Base-by-base conservation (phyloP, 2,888 invertebrate species). In the Platycheirus rosarum region DNA sequence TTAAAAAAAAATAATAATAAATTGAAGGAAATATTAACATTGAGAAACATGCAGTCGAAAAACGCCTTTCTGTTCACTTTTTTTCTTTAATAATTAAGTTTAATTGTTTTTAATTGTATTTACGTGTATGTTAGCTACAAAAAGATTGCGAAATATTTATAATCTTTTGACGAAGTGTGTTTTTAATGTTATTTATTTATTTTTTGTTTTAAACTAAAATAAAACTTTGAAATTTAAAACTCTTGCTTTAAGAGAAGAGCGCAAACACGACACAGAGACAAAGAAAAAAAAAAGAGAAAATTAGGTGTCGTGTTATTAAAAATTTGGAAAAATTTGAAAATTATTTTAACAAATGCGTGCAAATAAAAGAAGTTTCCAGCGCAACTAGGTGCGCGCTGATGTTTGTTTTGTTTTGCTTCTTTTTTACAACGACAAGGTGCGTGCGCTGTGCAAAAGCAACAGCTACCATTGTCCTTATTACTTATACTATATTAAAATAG, bases 21-120 rank as follows among this genome's bases (percentile, higher is more conserved):
- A 62, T 70, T 82, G 73, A 85, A 84, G 84, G 85, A 85, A 87
- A 86, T 87, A 87, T 87, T 88, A 89, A 90, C 90, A 89, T 89
- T 89, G 90, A 89, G 89, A 90, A 90, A 90, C 90, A 90, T 90
- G 90, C 90, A 90, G 78, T 76, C 75, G 84, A 77, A 84, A n/a
- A 71, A 49, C 13, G 29, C 16, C 9, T 75, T 51, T 60, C 73
- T 57, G 60, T 84, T 77, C 48, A 62, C 53, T 68, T 79, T 69
- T 26, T 75, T 71, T 78, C 65, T 23, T 75, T 69, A 60, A 62
- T 66, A 51, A 82, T 70, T 76, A 77, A 55, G 55, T 66, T 63
- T 65, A 65, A 44, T 70, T 63, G 46, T 77, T 60, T 26, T 44
- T 46, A 82, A 77, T 77, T 82, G 66, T 73, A 77, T 82, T 40